Base-by-base conservation (phyloP, 2,797 vertebrate genomes). In the Macroramphosus scolopax region DNA sequence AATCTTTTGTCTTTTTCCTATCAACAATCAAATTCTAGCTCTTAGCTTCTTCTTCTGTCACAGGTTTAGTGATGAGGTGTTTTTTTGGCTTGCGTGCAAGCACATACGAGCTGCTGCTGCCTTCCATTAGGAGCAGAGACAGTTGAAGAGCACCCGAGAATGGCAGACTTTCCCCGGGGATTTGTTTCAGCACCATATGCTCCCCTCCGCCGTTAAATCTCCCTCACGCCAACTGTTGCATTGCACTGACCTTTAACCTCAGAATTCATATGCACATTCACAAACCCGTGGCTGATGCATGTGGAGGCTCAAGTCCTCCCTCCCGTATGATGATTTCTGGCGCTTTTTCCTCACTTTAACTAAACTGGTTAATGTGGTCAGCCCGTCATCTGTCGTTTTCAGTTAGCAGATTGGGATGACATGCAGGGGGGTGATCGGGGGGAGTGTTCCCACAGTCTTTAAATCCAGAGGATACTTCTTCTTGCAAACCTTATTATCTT, bases 161-260 rank as follows among this genome's bases (percentile, higher is more conserved):
- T n/a, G 43, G 46, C 68, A 8, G 25, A 17, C n/a, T n/a, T 52
- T 54, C 60, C 75, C 56, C 5, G 12, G 80, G 75, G 79, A 80
- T 82, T 54, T 20, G 50, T 78, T 76, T 65, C 74, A 72, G 31
- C 8, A 22, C 80, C 84, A 89, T 86, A 82, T 84, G 83, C 64
- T 71, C 40, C 2, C 24, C 52, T 52, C 26, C 20, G 20, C 75
- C 68, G 63, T 81, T 77, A 49, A 51, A 45, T 53, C 40, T 15
- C 35, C 49, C 68, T 75, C 34, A 9, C 47, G 3, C 76, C 80
- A 83, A 83, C 81, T 80, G 84, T 69, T 84, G 74, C 75, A 22
- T 57, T 22, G 13, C 43, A 1, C 28, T 35, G 61, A 80, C 72
- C 83, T 78, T 53, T 84, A 25, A 81, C 76, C 77, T 62, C 42